Base-by-base conservation (phyloP, 1,140 invertebrate genomes). In the Orchesella cincta region DNA sequence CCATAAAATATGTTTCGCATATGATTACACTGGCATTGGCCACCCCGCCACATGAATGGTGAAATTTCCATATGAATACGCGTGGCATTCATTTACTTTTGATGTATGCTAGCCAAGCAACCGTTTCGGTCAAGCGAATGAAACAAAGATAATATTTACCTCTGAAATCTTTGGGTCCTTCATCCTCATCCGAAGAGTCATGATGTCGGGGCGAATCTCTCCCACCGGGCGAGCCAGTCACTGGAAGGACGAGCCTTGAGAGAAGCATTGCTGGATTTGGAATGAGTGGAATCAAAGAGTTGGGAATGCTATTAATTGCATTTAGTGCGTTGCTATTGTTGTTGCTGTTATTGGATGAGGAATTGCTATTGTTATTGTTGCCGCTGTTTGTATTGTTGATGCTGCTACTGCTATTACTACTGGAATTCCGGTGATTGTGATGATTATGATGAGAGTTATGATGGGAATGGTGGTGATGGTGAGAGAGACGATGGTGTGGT, bases 131-230 rank as follows among this genome's bases (percentile, higher is more conserved):
- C 3, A 70, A 34, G 35, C 35, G 26, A 46, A 36, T 23, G 39
- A 28, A 51, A 73, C 8, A 12, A 29, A 20, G 20, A 31, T 2
- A 2, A 46, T 12, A 18, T 64, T 78, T 67, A 81, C 81, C 81
- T 79, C 81, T 39, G 72, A 81, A 81, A 64, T 81, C 81, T 70
- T 77, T 76, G 29, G 81, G 78, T 54, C 74, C 78, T 26, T 81
- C 80, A 28, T 81, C 81, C 14, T 81, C 81, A 52, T 81, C 78
- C 12, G 78, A 79, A 1, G 78, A 75, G 73, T 81, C 78, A 35
- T 77, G 74, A 64, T 81, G 80, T 31, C 78, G 80, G 23, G 80
- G 76, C n/a, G 80, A 79, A 23, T 79, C 78, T 35, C 70, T 74
- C 52, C 77, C 77, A 20, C 71, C 51, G 34, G 78, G 71, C 0